Evolutionary conservation across 2,888 invertebrate species (phyloP), one percentile per base, ranked within the genome.

Genomic region (Therioaphis trifolii): DNA sequence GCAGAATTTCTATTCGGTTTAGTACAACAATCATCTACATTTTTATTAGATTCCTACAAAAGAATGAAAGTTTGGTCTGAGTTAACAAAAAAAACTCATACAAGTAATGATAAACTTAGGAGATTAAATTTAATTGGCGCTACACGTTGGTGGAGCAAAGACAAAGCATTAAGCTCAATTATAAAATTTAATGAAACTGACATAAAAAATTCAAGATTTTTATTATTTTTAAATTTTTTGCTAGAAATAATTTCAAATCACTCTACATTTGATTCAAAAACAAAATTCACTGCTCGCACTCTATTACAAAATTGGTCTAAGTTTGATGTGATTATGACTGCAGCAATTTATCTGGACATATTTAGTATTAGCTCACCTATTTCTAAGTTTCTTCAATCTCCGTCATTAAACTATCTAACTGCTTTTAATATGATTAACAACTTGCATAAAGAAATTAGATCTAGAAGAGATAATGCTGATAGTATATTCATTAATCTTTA

Each of bases 41-140:
- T 74, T 35, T 35, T 21, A 15, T 55, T 7, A 40, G 55, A 74
- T 74, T 74, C 55, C 5, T 21, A 52, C 21, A 74, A 74, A 74
- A 74, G 52, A 55, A 74, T 29, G 55, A 35, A 55, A 40, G 52
- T 74, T 11, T 72, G 52, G 35, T 29, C 52, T 29, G 52, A 72
- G 12, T 35, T 52, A 52, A 72, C 52, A 5, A 72, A 52, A 52
- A 29, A 52, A 72, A 52, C 21, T 0, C 52, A 72, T n/a, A 55
- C 3, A 2, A 52, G 29, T 72, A 11, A 72, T 35, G 27, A 72
- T 52, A 72, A 72, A 14, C 2, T 72, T 12, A 52, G 52, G 14
- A 49, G 11, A 71, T 71, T 71, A 27, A 71, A 71, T 49, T 49
- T 71, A 15, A 71, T 71, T 71, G 71, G 49, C 18, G 71, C 52